Percentiles rank a stretch among this genome's conserved stretches.
Conservation (phyloP, 2,888 invertebrate genomes). For the Lasioglossum calceatum region DNA sequence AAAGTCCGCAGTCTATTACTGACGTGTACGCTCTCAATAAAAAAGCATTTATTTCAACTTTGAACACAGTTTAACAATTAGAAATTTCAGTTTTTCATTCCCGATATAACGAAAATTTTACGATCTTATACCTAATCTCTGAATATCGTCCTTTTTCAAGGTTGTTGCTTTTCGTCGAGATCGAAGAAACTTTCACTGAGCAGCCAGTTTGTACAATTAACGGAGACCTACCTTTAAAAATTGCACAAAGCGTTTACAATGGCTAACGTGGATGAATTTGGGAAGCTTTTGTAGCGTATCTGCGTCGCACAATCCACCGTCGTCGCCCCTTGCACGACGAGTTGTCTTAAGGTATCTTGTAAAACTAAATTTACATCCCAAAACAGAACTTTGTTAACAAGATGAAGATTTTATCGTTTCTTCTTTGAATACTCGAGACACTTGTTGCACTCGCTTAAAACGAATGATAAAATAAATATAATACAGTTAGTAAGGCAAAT, state of each 20-base stretch:
- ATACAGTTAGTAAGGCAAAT: conserved; percentile 7
- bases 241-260: conserved; percentile 10
- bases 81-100: not conserved
- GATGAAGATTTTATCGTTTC: conserved; percentile 12
- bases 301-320: conserved; percentile 70
- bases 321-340: conserved; percentile 49
- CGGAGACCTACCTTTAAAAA: not conserved
- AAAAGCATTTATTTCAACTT: no score
- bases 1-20: not conserved
- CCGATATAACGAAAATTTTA: not conserved
- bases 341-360: conserved; percentile 31
- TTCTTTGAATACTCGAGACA: conserved; percentile 12
- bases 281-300: conserved; percentile 57
- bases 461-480: conserved; percentile 20
- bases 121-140: not conserved
- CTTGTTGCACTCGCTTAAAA: conserved; percentile 27
- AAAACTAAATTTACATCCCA: conserved; percentile 29
- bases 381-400: conserved; percentile 14
- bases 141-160: not conserved
- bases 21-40: no score
- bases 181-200: not conserved
- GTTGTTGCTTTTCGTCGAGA: not conserved
- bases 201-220: not conserved
- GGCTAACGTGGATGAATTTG: conserved; percentile 20
- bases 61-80: no score